Conservation (phyloP, 2,113 vertebrate genomes). For the Sturnus vulgaris region DNA sequence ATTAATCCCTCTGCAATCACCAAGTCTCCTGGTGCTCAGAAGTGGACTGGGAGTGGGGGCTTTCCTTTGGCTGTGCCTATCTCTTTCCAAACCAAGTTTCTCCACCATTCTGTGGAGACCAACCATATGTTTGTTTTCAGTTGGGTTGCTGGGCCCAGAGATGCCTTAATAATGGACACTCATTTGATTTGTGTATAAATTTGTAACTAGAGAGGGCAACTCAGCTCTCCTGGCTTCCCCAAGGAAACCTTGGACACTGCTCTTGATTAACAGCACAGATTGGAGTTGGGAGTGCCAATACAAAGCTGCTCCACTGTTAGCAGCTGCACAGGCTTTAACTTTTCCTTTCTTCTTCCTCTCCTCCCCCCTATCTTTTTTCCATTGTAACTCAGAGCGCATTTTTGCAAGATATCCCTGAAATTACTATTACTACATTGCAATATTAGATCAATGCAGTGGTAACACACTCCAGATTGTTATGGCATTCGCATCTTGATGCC, state of each 20-base stretch:
- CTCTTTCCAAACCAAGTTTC: not conserved
- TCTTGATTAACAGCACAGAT: not conserved
- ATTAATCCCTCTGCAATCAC: not conserved
- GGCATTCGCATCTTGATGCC: constrained; percentile 58
- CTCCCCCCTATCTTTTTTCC: not conserved
- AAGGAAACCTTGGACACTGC: not conserved
- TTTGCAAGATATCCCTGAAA: constrained; percentile 62
- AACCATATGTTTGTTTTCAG: not conserved
- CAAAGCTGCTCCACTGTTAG: not conserved
- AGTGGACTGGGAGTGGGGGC: not conserved
- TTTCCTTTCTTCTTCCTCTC: not conserved
- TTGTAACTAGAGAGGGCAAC: not conserved
- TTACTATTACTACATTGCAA: constrained; percentile 40
- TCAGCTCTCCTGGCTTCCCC: not conserved
- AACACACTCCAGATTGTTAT: constrained; percentile 65
- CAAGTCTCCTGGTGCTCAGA: not conserved
- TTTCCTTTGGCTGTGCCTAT: not conserved
- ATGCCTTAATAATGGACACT: not conserved
- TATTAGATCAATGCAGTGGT: constrained; percentile 61
- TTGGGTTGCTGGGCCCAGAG: not conserved
- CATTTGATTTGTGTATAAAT: not conserved
- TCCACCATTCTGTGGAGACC: not conserved
- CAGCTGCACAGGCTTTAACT: constrained; percentile 12
- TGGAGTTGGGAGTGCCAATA: not conserved
- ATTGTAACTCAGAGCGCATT: constrained; percentile 34